phyloP scores from a whole-genome alignment of 2,797 vertebrate genomes.

The Ammospiza maritima region DNA sequence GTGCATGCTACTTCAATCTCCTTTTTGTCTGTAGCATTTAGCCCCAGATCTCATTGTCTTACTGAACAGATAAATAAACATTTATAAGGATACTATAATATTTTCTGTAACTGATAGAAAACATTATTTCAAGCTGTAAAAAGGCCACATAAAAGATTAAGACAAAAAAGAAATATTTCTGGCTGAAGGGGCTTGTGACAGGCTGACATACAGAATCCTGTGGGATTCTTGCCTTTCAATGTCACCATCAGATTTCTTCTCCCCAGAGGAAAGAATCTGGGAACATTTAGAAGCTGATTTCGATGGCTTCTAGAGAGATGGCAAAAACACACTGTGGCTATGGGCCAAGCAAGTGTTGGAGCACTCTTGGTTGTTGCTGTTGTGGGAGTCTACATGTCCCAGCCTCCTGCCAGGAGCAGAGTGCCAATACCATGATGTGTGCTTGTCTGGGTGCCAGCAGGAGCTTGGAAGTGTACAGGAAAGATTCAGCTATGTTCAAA shows the following conservation, averaged over 20 bases:
- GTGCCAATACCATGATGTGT: neutral
- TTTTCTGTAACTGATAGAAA: neutral
- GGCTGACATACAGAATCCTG: neutral
- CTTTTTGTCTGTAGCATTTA: neutral
- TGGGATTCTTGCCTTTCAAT: neutral
- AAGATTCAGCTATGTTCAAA: neutral
- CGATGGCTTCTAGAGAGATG: neutral
- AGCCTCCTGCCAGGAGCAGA: neutral
- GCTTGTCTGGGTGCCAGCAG: neutral
- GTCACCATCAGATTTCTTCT: neutral
- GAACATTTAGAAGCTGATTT: neutral
- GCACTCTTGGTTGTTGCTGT: neutral
- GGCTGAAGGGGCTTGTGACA: neutral
- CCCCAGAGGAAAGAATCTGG: neutral
- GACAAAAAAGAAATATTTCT: neutral
- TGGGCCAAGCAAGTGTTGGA: neutral
- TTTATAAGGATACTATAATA: neutral
- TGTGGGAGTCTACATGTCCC: neutral
- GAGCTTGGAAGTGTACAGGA: neutral
- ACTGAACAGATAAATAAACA: neutral
- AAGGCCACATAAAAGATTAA: neutral
- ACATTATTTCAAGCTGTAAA: neutral
- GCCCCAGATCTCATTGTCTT: neutral
- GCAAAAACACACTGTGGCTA: neutral
- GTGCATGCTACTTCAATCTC: neutral